Base-by-base conservation (phyloP, 1,140 invertebrate genomes). In the Palaemon carinicauda region DNA sequence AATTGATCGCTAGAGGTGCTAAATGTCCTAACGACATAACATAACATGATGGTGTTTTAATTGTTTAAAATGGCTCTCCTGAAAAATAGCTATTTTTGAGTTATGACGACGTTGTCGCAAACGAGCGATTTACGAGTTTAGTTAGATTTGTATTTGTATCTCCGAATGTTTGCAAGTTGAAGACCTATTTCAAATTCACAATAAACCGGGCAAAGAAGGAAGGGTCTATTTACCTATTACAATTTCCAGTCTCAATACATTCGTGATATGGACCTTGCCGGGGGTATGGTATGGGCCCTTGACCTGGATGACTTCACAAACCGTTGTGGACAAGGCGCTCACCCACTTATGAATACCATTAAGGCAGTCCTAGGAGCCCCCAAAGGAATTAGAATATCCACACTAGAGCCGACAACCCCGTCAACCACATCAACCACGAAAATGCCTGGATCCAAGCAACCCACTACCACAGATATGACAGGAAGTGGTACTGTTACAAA, bases 251-350 rank as follows among this genome's bases (percentile, higher is more conserved):
- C 95, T 0, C 93, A 96, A 83, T 95, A 94, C 88, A 94, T 96
- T 3, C 94, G 95, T 87, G 93, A 94, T 10, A 93, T 96, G 91
- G 93, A 94, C 85, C 92, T 98, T 4, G 96, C 95, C 0, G 96
- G 96, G 69, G 96, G 95, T 15, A 97, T 97, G 96, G 94, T 97
- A 3, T 97, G 96, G 96, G 96, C 96, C 0, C 91, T 98, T 7
- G 92, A 93, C 71, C 95, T 97, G 73, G 96, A 98, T 90, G 96
- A 98, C 91, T 96, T 96, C 89, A 93, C 92, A 53, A 95, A 95
- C 90, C 93, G 92, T 91, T 94, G 92, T 88, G 89, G 89, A 74
- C 90, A 94, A 51, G 91, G 90, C 21, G 93, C 94, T 10, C 96
- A 95, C 91, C 96, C 96, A 3, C 91, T 97, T 50, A 91, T 97